A percentile compares a stretch with the other conserved stretches of the same genome.
phyloP scores from a whole-genome alignment of 2,113 vertebrate species.

The Rhadina sibilatrix region DNA sequence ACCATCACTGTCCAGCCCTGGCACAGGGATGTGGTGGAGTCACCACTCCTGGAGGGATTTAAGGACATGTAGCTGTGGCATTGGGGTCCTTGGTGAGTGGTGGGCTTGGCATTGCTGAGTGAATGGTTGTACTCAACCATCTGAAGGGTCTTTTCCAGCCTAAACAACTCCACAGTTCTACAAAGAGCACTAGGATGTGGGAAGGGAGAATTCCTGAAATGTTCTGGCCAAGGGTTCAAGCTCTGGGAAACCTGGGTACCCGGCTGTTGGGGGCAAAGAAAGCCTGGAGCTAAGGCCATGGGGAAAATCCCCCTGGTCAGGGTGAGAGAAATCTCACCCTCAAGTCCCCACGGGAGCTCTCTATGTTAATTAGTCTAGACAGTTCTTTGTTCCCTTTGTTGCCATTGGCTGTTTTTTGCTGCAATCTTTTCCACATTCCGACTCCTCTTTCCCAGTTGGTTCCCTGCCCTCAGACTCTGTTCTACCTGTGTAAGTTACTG shows the following conservation, averaged over 20 bases:
- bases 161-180: background rate
- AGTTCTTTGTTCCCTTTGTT: background rate
- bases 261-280: background rate
- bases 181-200: background rate
- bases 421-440: background rate
- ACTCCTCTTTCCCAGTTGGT: background rate
- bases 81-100: background rate
- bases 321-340: background rate
- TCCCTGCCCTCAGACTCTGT: background rate
- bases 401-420: background rate
- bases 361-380: background rate
- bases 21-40: background rate
- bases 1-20: background rate
- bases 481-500: background rate
- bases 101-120: background rate
- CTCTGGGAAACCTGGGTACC: background rate
- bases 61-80: background rate
- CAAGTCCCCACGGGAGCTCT: background rate
- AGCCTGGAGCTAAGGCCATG: background rate
- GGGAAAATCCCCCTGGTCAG: background rate
- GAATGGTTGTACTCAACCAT: background rate
- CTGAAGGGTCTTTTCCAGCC: background rate
- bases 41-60: background rate
- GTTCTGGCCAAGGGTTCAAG: background rate
- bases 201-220: background rate